Evolutionary conservation across 2,888 invertebrate species (phyloP).

Genomic region (Tenodera sinensis): DNA sequence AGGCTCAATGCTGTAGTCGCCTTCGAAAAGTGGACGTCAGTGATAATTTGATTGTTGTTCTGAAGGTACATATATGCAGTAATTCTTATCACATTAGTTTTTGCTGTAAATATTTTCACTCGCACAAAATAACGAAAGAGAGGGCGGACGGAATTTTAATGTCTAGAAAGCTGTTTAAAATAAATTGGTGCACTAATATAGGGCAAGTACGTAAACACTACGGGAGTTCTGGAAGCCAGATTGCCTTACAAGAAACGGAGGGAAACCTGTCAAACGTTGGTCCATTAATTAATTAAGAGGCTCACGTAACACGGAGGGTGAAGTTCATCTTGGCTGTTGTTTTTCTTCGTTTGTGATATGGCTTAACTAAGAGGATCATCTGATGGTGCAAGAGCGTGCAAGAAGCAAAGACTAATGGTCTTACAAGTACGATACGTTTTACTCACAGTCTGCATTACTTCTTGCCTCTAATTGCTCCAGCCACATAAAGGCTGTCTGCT

Average conservation of each 20-base stretch:
- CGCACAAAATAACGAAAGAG: too few relatives aligned
- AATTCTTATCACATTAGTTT: too few relatives aligned
- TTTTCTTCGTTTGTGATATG: neutral
- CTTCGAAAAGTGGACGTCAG: too few relatives aligned
- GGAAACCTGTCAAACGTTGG: neutral
- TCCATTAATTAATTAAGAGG: neutral
- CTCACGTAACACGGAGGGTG: neutral
- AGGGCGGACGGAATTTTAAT: too few relatives aligned
- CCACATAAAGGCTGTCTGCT: too few relatives aligned
- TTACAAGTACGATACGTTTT: neutral
- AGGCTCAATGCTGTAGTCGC: too few relatives aligned
- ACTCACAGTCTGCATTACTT: neutral
- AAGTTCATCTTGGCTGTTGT: neutral
- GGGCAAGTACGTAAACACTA: neutral
- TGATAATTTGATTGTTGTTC: too few relatives aligned
- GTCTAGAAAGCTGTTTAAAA: too few relatives aligned
- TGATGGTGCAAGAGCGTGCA: neutral
- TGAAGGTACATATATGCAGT: too few relatives aligned
- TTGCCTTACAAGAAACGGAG: neutral
- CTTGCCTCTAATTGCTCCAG: neutral
- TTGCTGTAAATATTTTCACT: too few relatives aligned
- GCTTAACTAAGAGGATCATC: neutral
- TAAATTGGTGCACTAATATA: too few relatives aligned
- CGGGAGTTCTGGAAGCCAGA: neutral
- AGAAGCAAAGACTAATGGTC: neutral